Conservation (phyloP, 2,888 invertebrate genomes). For the Gari tellinella region DNA sequence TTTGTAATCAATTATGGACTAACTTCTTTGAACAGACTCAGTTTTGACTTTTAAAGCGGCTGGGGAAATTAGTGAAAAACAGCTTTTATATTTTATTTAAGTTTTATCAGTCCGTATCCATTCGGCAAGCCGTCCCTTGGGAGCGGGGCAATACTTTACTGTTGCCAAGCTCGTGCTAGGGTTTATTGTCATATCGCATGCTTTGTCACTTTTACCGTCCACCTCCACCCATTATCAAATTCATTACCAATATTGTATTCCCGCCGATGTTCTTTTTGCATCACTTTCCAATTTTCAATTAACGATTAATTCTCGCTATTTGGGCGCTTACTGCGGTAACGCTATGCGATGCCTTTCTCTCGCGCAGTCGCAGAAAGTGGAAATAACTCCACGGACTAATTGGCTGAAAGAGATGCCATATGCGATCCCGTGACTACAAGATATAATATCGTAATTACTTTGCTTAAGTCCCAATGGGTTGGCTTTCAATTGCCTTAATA, state of each 20-base stretch:
- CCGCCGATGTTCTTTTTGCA: constrained; percentile 55
- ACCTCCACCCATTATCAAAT: constrained; percentile 44
- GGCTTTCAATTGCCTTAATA: constrained; percentile 59
- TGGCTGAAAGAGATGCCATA: constrained; percentile 49
- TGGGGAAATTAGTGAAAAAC: constrained; percentile 57
- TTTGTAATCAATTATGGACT: not conserved
- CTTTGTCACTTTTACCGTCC: constrained; percentile 7
- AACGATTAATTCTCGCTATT: constrained; percentile 56
- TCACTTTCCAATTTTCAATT: constrained; percentile 57
- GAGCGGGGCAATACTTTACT: constrained; percentile 17
- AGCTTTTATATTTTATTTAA: constrained; percentile 61
- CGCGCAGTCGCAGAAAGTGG: constrained; percentile 37
- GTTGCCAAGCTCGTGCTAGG: constrained; percentile 17
- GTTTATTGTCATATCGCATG: constrained; percentile 53
- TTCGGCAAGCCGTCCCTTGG: constrained; percentile 23
- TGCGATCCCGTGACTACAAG: constrained; percentile 53
- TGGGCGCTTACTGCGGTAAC: constrained; percentile 30
- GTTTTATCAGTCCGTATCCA: constrained; percentile 34
- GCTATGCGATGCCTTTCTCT: constrained; percentile 28
- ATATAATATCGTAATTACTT: constrained; percentile 65
- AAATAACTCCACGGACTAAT: constrained; percentile 59
- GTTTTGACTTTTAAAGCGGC: constrained; percentile 53
- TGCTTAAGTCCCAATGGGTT: constrained; percentile 56
- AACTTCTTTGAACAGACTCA: constrained; percentile 44
- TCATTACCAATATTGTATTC: constrained; percentile 52